Percentiles rank a stretch among this genome's conserved stretches.
Conservation (phyloP, 64 coral and sea anemone genomes). For the Pocillopora damicornis region DNA sequence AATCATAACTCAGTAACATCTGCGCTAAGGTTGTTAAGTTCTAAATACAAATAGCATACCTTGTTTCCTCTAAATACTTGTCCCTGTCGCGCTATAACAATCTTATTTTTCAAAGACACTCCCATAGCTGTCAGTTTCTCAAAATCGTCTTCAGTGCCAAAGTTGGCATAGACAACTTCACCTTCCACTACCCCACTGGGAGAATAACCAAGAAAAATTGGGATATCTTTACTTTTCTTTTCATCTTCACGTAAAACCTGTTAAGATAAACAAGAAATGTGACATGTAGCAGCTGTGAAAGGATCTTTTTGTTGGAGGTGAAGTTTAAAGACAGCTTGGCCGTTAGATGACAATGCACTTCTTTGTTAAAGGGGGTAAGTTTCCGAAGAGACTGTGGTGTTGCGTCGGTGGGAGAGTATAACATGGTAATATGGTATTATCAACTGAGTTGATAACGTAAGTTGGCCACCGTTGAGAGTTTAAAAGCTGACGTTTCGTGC, state of each 20-base stretch:
- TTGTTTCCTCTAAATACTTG: conserved; percentile 81
- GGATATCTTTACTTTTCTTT: conserved; percentile 16
- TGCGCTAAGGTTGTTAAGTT: too few relatives aligned
- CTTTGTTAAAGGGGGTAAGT: too few relatives aligned
- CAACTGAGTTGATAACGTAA: too few relatives aligned
- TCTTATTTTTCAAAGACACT: conserved; percentile 60
- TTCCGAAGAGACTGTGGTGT: too few relatives aligned
- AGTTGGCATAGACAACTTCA: conserved; percentile 87
- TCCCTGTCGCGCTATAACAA: conserved; percentile 71
- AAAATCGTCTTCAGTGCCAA: conserved; percentile 78
- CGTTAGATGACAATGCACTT: too few relatives aligned
- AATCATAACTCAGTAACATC: too few relatives aligned
- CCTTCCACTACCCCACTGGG: conserved; percentile 49
- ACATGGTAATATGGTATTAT: too few relatives aligned
- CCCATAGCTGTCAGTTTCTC: conserved; percentile 48
- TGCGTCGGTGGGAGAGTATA: too few relatives aligned
- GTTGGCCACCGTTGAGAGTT: too few relatives aligned
- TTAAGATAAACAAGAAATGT: not conserved
- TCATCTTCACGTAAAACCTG: conserved; percentile 46
- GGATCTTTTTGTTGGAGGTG: too few relatives aligned
- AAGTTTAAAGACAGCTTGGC: too few relatives aligned
- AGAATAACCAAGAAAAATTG: conserved; percentile 60
- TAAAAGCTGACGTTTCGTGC: too few relatives aligned
- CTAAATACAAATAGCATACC: conserved; percentile 21
- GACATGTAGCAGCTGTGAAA: not conserved